phyloP scores from a whole-genome alignment of 2,888 invertebrate species.

The Plagodis dolabraria region DNA sequence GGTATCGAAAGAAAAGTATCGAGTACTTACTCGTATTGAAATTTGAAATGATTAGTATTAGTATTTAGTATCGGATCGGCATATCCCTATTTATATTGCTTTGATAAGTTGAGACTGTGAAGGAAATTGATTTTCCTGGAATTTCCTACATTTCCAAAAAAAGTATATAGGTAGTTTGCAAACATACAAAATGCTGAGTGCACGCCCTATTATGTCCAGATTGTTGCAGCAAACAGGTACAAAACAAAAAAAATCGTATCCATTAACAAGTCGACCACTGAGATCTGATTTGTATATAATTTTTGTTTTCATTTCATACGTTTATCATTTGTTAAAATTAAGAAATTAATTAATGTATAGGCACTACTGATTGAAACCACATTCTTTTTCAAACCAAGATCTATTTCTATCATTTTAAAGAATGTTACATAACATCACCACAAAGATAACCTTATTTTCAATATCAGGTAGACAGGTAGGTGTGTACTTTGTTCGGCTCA shows the following conservation, averaged over 20 bases:
- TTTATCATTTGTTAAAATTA: slow-evolving; percentile 9
- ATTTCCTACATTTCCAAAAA: slow-evolving; percentile 8
- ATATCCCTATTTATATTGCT: too few species aligned
- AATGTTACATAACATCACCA: slow-evolving; percentile 62
- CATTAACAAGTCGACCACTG: too few species aligned
- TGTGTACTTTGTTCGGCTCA: too few species aligned
- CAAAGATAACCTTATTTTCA: slow-evolving; percentile 54
- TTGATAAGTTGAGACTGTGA: neutral
- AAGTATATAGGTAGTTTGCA: neutral
- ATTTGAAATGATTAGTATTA: too few species aligned
- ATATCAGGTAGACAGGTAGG: too few species aligned
- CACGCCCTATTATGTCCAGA: slow-evolving; percentile 66
- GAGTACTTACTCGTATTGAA: too few species aligned
- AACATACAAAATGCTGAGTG: slow-evolving; percentile 63
- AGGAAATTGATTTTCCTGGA: neutral
- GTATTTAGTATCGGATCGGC: too few species aligned
- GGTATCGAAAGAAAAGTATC: too few species aligned
- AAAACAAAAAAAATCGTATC: neutral
- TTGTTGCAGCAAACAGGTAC: slow-evolving; percentile 69
- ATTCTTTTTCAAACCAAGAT: neutral
- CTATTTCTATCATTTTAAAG: neutral
- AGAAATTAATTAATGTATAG: neutral
- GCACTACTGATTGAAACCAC: slow-evolving; percentile 3
- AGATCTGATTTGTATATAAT: slow-evolving; percentile 23
- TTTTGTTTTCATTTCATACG: slow-evolving; percentile 21